Percentiles rank a stretch among this genome's conserved stretches.
These are phyloP conservation scores for Cosmorhoe ocellata DNA, from an alignment of 2,888 invertebrate species.

Conservation along the genomic window DNA sequence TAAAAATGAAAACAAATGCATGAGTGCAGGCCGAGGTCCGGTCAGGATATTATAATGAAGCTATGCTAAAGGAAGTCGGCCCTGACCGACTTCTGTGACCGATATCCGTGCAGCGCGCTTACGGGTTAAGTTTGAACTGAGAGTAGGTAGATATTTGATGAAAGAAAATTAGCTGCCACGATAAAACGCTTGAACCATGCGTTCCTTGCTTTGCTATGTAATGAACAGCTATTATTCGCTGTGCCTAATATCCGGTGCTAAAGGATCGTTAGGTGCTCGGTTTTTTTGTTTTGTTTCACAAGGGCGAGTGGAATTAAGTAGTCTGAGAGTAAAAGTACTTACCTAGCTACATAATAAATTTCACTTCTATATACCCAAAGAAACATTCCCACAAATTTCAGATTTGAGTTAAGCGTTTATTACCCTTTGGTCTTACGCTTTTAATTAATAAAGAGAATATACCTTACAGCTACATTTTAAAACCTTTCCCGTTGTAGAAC, in stretches of 20 bases:
- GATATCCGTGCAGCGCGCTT: slow-evolving; percentile 51
- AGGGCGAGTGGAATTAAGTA: background rate
- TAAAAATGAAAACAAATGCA: slow-evolving; percentile 31
- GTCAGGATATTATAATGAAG: slow-evolving; percentile 36
- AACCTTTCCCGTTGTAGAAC: too few species aligned
- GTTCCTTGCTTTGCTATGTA: slow-evolving; percentile 1
- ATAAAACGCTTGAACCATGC: slow-evolving; percentile 15
- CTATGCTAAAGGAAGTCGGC: slow-evolving; percentile 50
- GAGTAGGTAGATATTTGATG: background rate
- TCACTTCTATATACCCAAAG: too few species aligned
- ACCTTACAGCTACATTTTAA: too few species aligned
- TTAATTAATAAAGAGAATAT: too few species aligned
- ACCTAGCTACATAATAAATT: too few species aligned
- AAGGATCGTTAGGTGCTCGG: slow-evolving; percentile 3
- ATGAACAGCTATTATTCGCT: background rate
- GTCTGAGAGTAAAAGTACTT: too few species aligned
- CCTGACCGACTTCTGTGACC: slow-evolving; percentile 68
- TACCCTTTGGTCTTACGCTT: too few species aligned
- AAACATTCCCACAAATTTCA: too few species aligned
- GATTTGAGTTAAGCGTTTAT: too few species aligned
- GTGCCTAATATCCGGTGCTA: slow-evolving; percentile 14
- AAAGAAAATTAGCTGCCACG: slow-evolving; percentile 12
- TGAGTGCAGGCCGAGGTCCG: slow-evolving; percentile 32
- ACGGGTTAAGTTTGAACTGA: slow-evolving; percentile 25
- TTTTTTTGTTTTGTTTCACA: too few species aligned